Percentiles rank a stretch among this genome's conserved stretches.
phyloP scores from a whole-genome alignment of 2,888 invertebrate species.

The Diarsia brunnea region DNA sequence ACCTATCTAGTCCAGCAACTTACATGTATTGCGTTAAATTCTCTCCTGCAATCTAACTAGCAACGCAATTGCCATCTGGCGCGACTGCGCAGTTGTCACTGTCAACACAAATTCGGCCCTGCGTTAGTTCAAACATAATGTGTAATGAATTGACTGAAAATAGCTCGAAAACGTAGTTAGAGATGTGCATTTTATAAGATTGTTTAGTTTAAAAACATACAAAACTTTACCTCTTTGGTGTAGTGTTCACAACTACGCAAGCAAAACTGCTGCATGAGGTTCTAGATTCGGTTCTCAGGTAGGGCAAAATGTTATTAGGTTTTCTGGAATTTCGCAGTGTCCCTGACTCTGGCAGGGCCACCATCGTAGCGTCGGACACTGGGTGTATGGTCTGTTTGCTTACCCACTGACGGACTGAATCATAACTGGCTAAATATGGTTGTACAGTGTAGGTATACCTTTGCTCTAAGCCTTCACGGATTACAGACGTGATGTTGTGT shows the following conservation, averaged over 20 bases:
- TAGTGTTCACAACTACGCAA: neutral
- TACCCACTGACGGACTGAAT: neutral
- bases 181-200: neutral
- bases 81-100: neutral
- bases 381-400: neutral
- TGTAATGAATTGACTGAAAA: neutral
- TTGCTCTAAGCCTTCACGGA: neutral
- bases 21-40: neutral
- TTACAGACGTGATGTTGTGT: neutral
- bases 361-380: neutral
- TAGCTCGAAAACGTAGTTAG: neutral
- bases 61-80: slow-evolving; percentile 10
- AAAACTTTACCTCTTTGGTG: neutral
- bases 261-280: neutral
- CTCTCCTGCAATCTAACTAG: neutral
- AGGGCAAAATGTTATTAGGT: neutral
- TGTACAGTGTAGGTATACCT: no score
- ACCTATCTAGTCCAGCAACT: neutral
- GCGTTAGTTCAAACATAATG: neutral
- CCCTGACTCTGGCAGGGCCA: no score
- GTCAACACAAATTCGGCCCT: neutral
- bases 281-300: neutral
- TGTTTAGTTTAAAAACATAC: neutral
- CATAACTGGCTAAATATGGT: neutral
- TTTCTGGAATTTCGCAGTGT: neutral